A percentile compares a stretch with the other conserved stretches of the same genome.
Conservation (phyloP, 37 sponge, comb jelly and placozoan species). For the Oopsacas minuta region DNA sequence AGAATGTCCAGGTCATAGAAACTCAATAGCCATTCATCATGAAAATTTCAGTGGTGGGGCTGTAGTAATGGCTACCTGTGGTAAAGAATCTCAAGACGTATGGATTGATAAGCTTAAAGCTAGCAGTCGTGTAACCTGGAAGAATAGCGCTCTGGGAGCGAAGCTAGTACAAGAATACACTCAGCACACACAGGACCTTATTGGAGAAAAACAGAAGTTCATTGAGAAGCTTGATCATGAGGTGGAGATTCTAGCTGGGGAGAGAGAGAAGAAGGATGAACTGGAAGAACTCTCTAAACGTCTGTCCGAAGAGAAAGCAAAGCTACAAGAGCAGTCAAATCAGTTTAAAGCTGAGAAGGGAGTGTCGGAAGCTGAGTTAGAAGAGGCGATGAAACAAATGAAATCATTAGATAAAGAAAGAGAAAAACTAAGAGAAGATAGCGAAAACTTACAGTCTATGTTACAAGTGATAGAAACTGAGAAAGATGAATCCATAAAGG, state of each 20-base stretch:
- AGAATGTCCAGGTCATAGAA: constrained; percentile 48
- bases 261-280: constrained; percentile 57
- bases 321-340: constrained; percentile 44
- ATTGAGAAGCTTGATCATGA: constrained; percentile 50
- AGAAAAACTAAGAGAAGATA: background rate
- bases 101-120: background rate
- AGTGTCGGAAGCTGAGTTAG: constrained; percentile 35
- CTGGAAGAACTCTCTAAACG: constrained; percentile 53
- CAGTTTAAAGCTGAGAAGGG: constrained; percentile 54
- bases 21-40: constrained; percentile 57
- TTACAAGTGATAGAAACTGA: background rate
- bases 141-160: constrained; percentile 88
- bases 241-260: constrained; percentile 58
- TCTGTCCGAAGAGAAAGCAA: constrained; percentile 74
- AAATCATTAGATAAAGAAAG: background rate
- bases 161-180: constrained; percentile 60
- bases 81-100: background rate
- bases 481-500: background rate
- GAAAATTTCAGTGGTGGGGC: constrained; percentile 30
- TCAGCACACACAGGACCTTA: constrained; percentile 54
- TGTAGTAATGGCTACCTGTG: background rate
- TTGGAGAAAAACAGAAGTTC: constrained; percentile 57
- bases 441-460: background rate
- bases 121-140: constrained; percentile 48
- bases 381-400: constrained; percentile 52